Evolutionary conservation across 2,113 vertebrate genomes (phyloP), one percentile per base, ranked within the genome.

Genomic region (Prochilodus magdalenae): DNA sequence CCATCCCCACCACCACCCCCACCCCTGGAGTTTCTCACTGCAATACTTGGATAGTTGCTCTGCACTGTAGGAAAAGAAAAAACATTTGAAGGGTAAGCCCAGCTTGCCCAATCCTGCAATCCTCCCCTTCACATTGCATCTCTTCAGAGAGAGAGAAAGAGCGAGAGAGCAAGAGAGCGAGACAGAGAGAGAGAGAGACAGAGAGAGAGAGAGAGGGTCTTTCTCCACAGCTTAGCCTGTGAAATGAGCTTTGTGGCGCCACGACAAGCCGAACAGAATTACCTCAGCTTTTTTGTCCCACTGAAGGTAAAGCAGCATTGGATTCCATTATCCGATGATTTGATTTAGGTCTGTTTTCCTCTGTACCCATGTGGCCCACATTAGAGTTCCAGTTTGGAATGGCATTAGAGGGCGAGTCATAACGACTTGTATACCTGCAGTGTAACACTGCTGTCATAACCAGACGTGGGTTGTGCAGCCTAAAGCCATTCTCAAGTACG

Each of bases 301-400:
- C 51, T 60, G 53, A 75, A 70, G 20, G 24, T 82, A 60, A 82
- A 82, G 36, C 65, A 66, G 22, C 67, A 47, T 70, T 70, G 80
- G 63, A 75, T 82, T 82, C 73, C 14, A 76, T 76, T 82, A 82
- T 82, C 63, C 44, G 20, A 60, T 82, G 73, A 76, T 82, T 81
- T 69, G 18, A 81, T 81, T 81, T 81, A 53, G 74, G n/a, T 81
- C 71, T 33, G 57, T 70, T 75, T 69, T 75, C 51, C 51, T 26
- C 63, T 22, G 44, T 51, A 59, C 33, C 5, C 20, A 30, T 75
- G 63, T 60, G 29, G 1, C 18, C 65, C 33, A 47, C 20, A 60
- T 82, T 75, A 47, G 63, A 75, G 59, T 33, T 69, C 55, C 22
- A 55, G 27, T 4, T 30, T n/a, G 26, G 15, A 15, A 47, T 13